These are phyloP conservation scores for Caenorhabditis inopinata DNA, from an alignment of 1,140 invertebrate species.

Conservation along the genomic window DNA sequence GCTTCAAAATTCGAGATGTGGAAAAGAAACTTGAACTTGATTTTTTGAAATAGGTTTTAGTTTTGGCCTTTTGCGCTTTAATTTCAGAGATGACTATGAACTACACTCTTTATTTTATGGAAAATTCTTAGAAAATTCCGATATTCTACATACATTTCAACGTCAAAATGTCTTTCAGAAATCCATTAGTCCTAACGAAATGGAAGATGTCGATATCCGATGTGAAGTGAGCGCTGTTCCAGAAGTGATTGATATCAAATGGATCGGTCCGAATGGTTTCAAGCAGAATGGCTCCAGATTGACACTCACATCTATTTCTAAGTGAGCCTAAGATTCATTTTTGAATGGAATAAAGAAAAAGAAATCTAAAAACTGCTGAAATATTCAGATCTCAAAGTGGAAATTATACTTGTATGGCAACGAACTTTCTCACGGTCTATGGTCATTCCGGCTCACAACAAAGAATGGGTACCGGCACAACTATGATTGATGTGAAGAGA, in stretches of 20 bases:
- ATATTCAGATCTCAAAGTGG: conserved; percentile 41
- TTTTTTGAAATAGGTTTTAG: no score
- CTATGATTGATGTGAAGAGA: conserved; percentile 41
- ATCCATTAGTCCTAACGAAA: conserved; percentile 36
- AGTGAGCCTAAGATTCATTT: neutral
- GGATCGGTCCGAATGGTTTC: conserved; percentile 44
- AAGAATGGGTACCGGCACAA: conserved; percentile 28
- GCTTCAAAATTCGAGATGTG: no score
- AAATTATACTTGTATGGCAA: conserved; percentile 44
- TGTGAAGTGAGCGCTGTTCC: conserved; percentile 38
- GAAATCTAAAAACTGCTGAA: no score
- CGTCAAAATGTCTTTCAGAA: conserved; percentile 21
- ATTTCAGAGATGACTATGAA: no score
- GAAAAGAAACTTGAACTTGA: no score
- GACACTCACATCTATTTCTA: neutral
- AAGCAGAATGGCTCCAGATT: conserved; percentile 13
- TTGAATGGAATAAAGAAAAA: no score
- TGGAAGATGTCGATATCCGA: conserved; percentile 25
- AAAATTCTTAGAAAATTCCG: no score
- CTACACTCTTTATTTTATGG: no score
- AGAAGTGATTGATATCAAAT: conserved; percentile 15
- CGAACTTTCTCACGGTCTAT: conserved; percentile 42
- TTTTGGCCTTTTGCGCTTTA: no score
- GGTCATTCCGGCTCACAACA: conserved; percentile 38
- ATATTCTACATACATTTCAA: no score